Evolutionary conservation across 2,888 invertebrate species (phyloP).

Genomic region (Ypsolopha scabrella): DNA sequence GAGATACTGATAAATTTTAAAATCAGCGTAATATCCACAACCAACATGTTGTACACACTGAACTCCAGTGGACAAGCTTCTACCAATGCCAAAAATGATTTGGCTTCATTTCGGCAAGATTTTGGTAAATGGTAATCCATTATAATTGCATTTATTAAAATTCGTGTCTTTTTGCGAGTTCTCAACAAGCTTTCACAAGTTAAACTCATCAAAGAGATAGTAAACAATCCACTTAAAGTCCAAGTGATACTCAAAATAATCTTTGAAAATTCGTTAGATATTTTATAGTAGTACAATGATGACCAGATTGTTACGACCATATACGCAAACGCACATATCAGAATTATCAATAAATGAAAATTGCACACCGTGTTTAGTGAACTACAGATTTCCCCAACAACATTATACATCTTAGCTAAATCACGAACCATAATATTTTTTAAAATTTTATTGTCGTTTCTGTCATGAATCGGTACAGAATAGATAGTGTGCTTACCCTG

Average conservation of each 20-base stretch:
- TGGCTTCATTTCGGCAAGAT: slow-evolving; percentile 7
- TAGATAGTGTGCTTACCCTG: no score
- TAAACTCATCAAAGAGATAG: slow-evolving; percentile 6
- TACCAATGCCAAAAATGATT: slow-evolving; percentile 10
- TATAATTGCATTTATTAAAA: slow-evolving; percentile 10
- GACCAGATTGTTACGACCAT: slow-evolving; percentile 9
- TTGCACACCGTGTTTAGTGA: slow-evolving; percentile 10
- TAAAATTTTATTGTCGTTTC: neutral
- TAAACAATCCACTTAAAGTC: slow-evolving; percentile 4
- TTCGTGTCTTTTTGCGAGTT: slow-evolving; percentile 7
- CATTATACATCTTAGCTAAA: slow-evolving; percentile 7
- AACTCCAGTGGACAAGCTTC: slow-evolving; percentile 18
- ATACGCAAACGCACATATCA: slow-evolving; percentile 8
- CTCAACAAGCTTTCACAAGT: slow-evolving; percentile 7
- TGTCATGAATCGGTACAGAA: no score
- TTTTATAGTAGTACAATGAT: slow-evolving; percentile 4
- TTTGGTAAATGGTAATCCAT: slow-evolving; percentile 10
- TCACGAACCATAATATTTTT: slow-evolving; percentile 4
- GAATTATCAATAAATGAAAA: slow-evolving; percentile 9
- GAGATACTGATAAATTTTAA: no score
- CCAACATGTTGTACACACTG: slow-evolving; percentile 40
- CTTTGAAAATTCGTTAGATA: neutral
- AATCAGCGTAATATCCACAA: slow-evolving; percentile 21
- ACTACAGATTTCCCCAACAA: slow-evolving; percentile 8
- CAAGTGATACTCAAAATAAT: slow-evolving; percentile 6